Base-by-base conservation (phyloP, 2,113 vertebrate genomes). In the Glaucomys volans region DNA sequence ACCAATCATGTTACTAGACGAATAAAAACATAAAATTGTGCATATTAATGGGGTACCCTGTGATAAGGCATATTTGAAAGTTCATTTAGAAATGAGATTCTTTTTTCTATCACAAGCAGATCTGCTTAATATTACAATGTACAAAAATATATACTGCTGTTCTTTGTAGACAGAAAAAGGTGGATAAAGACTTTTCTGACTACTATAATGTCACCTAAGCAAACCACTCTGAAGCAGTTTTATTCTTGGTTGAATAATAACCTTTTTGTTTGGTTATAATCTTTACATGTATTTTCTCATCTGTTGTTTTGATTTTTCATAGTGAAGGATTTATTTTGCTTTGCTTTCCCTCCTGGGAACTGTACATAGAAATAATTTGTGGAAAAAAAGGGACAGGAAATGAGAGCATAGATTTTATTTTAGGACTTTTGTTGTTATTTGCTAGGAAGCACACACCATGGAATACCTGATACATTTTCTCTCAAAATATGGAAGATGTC, bases 341-440 rank as follows among this genome's bases (percentile, higher is more conserved):
- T 91, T 67, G 44, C 66, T 91, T 95, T 32, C 84, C 54, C 77
- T 95, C 42, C 12, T 57, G 1, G 80, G 17, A 17, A 59, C 22
- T 83, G 80, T 90, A 64, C 57, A 86, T 95, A 80, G n/a, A 97
- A 95, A 52, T 96, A 87, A 92, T 81, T 64, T 84, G 50, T 74
- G n/a, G n/a, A 37, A 30, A 2, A 24, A 10, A 74, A 40, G 35
- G 44, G 67, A 64, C 30, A 64, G 87, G 94, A 96, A 90, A 94
- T 87, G 71, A 87, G 42, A 95, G 69, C 37, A 95, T 71, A 90
- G 14, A 13, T 83, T 95, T 91, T 85, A 85, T 66, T 57, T 96
- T 75, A 86, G 66, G 37, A 90, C n/a, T 79, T 89, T 50, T 84
- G 71, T 90, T 52, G 85, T 74, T 85, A 69, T 86, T 74, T 92